Percentiles rank a stretch among this genome's conserved stretches.
These are phyloP conservation scores for Ictalurus punctatus DNA, from an alignment of 2,113 vertebrate species.

Conservation along the genomic window DNA sequence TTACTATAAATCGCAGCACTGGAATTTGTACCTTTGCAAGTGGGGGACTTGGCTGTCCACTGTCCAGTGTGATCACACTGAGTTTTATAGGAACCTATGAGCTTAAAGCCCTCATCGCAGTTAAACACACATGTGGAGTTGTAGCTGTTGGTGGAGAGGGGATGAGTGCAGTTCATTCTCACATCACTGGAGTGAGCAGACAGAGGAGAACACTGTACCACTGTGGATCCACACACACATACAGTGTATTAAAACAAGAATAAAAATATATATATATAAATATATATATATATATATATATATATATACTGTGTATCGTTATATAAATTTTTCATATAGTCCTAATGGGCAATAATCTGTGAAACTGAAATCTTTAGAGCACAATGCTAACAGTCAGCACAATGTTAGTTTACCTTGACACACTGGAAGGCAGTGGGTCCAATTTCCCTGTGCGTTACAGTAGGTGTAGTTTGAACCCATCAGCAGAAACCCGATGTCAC, in stretches of 20 bases:
- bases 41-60: conserved; percentile 60
- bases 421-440: conserved; percentile 61
- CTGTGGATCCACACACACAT: conserved; percentile 54
- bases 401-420: conserved; percentile 60
- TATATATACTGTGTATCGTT: too few relatives aligned
- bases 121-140: conserved; percentile 59
- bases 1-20: neutral
- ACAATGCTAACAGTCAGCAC: too few relatives aligned
- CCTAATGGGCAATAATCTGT: too few relatives aligned
- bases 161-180: conserved; percentile 59
- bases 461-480: conserved; percentile 46
- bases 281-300: too few relatives aligned
- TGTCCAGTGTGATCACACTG: conserved; percentile 61
- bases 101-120: conserved; percentile 60
- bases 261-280: too few relatives aligned
- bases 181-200: neutral
- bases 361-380: too few relatives aligned
- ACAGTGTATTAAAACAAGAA: neutral
- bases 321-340: too few relatives aligned
- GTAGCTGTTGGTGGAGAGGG: conserved; percentile 52
- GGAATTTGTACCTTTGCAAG: conserved; percentile 66
- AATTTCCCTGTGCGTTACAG: conserved; percentile 62
- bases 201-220: conserved; percentile 55
- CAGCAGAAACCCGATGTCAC: conserved; percentile 67
- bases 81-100: conserved; percentile 33